Base-by-base conservation (phyloP, 2,888 invertebrate species). In the Himalopsyche japonica region DNA sequence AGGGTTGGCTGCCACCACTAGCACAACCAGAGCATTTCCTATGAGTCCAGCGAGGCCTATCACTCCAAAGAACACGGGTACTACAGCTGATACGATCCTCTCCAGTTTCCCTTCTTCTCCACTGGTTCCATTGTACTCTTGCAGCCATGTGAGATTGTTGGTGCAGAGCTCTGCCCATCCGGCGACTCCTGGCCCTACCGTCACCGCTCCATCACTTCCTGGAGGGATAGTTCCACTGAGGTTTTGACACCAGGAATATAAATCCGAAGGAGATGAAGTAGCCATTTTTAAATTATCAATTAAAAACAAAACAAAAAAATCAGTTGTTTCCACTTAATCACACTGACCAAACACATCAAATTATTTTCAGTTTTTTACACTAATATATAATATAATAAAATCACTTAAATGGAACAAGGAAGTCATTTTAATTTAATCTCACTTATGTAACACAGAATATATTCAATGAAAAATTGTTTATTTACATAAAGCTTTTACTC, bases 41-140 rank as follows among this genome's bases (percentile, higher is more conserved):
- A 97, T 93, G 10, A 98, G 91, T n/a, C 98, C 98, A 49, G 98
- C 94, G 43, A 97, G 93, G 81, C 97, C 96, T 86, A 98, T 97
- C 87, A 97, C 93, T 5, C 97, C 96, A 89, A 98, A 98, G 89
- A 97, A 94, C 57, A 97, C 93, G 18, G 96, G 96, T 34, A 96
- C 96, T 80, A 95, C 94, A 87, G 94, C 93, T 15, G 94, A 94
- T 0, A 96, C 95, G 80, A 96, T 93, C 79, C 93, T 93, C 88
- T 95, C 93, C 20, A 94, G 88, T 4, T 93, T 89, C 88, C 93
- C 93, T 87, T 91, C 92, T 88, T 92, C 93, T 88, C 92, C 93
- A 80, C 89, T 90, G 7, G 89, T 89, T 8, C 34, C 47, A 57
- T 84, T 86, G 81, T 85, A 86, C n/a, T 86, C 86, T 1, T 76